Percentiles rank a stretch among this genome's conserved stretches.
Evolutionary conservation across 2,113 vertebrate species (phyloP).

Genomic region (Cranoglanis bouderius): DNA sequence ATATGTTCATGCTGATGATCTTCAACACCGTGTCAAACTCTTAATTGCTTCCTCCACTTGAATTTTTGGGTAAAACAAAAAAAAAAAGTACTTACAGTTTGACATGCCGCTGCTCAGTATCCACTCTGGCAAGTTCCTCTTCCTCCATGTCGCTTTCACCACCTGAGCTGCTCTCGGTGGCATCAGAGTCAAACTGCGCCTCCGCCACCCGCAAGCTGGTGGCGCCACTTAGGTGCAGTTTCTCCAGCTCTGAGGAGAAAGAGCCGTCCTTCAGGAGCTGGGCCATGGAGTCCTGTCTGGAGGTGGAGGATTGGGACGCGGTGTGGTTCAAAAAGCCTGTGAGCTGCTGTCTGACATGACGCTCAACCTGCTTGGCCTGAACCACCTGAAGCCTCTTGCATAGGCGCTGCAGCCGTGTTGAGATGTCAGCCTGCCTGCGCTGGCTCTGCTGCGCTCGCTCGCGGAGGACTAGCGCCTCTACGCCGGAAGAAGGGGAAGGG

Average conservation of each 20-base stretch:
- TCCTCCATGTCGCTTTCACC: slow-evolving; percentile 96
- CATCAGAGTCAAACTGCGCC: slow-evolving; percentile 92
- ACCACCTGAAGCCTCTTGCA: slow-evolving; percentile 96
- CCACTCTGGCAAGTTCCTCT: slow-evolving; percentile 87
- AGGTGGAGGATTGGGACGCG: slow-evolving; percentile 79
- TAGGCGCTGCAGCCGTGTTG: slow-evolving; percentile 84
- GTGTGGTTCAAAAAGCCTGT: slow-evolving; percentile 90
- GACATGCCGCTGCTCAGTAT: slow-evolving; percentile 86
- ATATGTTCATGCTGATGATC: too few species aligned
- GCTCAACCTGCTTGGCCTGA: slow-evolving; percentile 96
- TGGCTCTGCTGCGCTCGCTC: slow-evolving; percentile 81
- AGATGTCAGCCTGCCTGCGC: slow-evolving; percentile 86
- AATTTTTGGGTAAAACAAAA: not conserved
- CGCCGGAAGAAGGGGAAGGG: slow-evolving; percentile 59
- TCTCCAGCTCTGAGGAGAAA: slow-evolving; percentile 86
- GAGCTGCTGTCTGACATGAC: slow-evolving; percentile 94
- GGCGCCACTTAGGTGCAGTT: slow-evolving; percentile 86
- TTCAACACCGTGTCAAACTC: not conserved
- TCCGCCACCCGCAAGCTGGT: slow-evolving; percentile 88
- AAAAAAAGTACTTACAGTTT: slow-evolving; percentile 84
- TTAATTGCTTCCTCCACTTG: not conserved
- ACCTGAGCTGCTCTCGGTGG: slow-evolving; percentile 96
- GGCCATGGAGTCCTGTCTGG: slow-evolving; percentile 80
- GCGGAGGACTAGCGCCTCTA: slow-evolving; percentile 78
- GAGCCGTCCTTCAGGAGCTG: slow-evolving; percentile 86